Evolutionary conservation across 2,888 invertebrate genomes (phyloP).

Genomic region (Hirtodrosophila duncani): DNA sequence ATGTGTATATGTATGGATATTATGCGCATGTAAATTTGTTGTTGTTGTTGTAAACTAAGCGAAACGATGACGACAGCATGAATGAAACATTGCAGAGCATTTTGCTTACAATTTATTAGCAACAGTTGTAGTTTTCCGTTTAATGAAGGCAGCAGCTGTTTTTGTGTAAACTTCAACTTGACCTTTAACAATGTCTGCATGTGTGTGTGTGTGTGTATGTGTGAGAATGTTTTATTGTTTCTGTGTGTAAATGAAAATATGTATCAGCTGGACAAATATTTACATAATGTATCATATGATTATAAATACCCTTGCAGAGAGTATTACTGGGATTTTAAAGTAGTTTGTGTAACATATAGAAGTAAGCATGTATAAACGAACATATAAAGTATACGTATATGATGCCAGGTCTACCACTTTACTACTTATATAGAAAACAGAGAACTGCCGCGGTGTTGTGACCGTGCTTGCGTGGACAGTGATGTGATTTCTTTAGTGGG

Average conservation of each 20-base stretch:
- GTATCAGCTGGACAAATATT: too few species aligned
- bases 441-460: too few species aligned
- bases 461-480: too few species aligned
- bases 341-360: too few species aligned
- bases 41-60: slow-evolving; percentile 29
- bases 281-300: slow-evolving; percentile 15
- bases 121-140: slow-evolving; percentile 32
- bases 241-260: too few species aligned
- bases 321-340: too few species aligned
- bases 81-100: slow-evolving; percentile 13
- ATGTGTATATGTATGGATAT: slow-evolving; percentile 2
- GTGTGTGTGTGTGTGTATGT: slow-evolving; percentile 1
- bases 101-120: slow-evolving; percentile 42
- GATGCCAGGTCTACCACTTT: too few species aligned
- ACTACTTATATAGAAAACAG: too few species aligned
- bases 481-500: too few species aligned
- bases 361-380: too few species aligned
- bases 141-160: slow-evolving; percentile 32
- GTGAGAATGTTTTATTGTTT: slow-evolving; percentile 25
- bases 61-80: slow-evolving; percentile 48
- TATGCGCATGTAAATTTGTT: slow-evolving; percentile 12
- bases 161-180: slow-evolving; percentile 46
- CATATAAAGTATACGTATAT: too few species aligned
- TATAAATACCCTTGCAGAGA: too few species aligned
- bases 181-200: slow-evolving; percentile 30